Evolutionary conservation across 2,113 vertebrate genomes (phyloP), one percentile per base, ranked within the genome.

Genomic region (Lucifuga dentata): DNA sequence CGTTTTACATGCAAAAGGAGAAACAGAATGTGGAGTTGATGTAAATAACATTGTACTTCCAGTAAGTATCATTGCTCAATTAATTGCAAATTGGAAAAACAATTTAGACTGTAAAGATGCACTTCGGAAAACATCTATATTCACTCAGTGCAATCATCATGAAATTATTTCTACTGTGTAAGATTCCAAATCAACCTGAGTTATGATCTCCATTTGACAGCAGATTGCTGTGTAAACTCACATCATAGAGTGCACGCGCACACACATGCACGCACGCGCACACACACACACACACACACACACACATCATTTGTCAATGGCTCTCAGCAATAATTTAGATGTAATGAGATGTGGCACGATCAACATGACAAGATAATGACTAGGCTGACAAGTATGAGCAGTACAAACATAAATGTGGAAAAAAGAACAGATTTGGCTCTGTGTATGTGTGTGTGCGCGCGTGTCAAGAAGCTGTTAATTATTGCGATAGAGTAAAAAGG

Each of bases 351-450:
- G 43, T 83, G 49, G 65, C 78, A 77, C 74, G 38, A 49, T 45
- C 40, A 39, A 58, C 46, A 63, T 82, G 83, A 88, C 81, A 76
- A 55, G 76, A 72, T 88, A 88, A 89, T 90, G 80, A 87, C 49
- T 49, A 51, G 68, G 68, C 71, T 83, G 76, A 84, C 72, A 85
- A 77, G 60, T 58, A 53, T 44, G 75, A 79, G 73, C 70, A 60
- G 46, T 55, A 73, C 59, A 69, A 76, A 58, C 44, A 61, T 23
- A 71, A 65, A 70, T 57, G 53, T 21, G 10, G 38, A 46, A 43
- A 8, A 16, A 39, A 39, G 23, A 26, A 29, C 23, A 38, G 17
- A 7, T 56, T 13, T 60, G 3, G 29, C 13, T 11, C 26, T 21
- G 23, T 26, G 36, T 55, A 52, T 59, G 24, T 23, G 39, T 33